Conservation (phyloP, 2,888 invertebrate genomes). For the Sclerodermus sp. region DNA sequence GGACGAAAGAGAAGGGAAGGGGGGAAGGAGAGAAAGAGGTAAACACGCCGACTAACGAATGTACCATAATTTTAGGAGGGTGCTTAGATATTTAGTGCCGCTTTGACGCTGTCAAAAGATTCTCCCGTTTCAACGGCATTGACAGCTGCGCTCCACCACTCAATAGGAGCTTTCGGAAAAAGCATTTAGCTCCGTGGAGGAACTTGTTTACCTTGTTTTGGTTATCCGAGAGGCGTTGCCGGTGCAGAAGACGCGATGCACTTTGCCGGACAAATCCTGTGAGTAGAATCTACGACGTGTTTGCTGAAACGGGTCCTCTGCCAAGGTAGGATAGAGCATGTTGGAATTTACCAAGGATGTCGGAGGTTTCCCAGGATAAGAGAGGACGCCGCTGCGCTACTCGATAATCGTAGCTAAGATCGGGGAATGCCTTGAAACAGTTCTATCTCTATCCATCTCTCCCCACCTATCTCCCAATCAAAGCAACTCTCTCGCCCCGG, state of each 20-base stretch:
- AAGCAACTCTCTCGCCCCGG: too few species aligned
- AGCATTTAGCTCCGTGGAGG: conserved; percentile 7
- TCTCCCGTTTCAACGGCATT: too few species aligned
- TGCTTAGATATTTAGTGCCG: too few species aligned
- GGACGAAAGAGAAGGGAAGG: too few species aligned
- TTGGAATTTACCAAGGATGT: conserved; percentile 29
- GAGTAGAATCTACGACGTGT: too few species aligned
- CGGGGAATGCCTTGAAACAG: conserved; percentile 32
- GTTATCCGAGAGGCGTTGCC: conserved; percentile 8
- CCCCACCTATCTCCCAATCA: neutral
- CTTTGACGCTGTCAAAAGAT: too few species aligned
- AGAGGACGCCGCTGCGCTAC: conserved; percentile 25
- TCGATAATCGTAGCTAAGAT: conserved; percentile 28
- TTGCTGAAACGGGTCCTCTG: too few species aligned
- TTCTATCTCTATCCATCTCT: conserved; percentile 14
- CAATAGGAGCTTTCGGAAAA: neutral
- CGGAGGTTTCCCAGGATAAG: conserved; percentile 19
- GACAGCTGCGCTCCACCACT: too few species aligned
- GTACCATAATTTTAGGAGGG: too few species aligned
- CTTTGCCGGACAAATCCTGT: conserved; percentile 14
- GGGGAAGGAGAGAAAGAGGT: too few species aligned
- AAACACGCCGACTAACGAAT: too few species aligned
- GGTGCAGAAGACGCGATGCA: conserved; percentile 23
- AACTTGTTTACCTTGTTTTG: conserved; percentile 23
- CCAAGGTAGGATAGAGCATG: conserved; percentile 13